Percentiles rank a stretch among this genome's conserved stretches.
Conservation (phyloP, 2,113 vertebrate genomes). For the Arizona elegans region DNA sequence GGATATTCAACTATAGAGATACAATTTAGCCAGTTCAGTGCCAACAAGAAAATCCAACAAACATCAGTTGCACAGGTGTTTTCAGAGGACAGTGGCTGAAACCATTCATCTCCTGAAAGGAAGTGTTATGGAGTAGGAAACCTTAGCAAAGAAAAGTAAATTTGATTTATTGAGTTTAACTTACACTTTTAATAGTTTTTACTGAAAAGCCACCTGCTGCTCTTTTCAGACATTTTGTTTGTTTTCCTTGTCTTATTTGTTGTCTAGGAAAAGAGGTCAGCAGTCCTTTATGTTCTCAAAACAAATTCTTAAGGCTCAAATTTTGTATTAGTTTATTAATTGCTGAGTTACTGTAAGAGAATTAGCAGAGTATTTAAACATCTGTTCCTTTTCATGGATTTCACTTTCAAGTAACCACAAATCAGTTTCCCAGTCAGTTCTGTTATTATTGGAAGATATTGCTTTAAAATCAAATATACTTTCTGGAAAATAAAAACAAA, state of each 20-base stretch:
- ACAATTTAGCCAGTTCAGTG: constrained; percentile 3
- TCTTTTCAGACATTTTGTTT: constrained; percentile 41
- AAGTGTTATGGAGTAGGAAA: constrained; percentile 28
- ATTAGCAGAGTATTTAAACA: constrained; percentile 18
- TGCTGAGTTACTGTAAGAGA: constrained; percentile 6
- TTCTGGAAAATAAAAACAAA: not conserved
- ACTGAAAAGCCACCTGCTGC: constrained; percentile 61
- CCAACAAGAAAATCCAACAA: constrained; percentile 30
- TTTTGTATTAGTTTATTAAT: constrained; percentile 50
- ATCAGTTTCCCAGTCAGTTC: constrained; percentile 39
- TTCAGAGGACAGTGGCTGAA: constrained; percentile 20
- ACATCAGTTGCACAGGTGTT: constrained; percentile 8
- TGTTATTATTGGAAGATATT: constrained; percentile 18
- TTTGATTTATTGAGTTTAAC: constrained; percentile 52
- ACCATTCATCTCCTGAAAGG: constrained; percentile 31
- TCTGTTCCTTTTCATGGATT: constrained; percentile 34
- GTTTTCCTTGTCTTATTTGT: constrained; percentile 49
- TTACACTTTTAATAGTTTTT: constrained; percentile 56
- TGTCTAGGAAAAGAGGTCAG: constrained; percentile 42
- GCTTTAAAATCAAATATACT: constrained; percentile 36
- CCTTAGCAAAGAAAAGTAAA: constrained; percentile 53
- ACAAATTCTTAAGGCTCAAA: constrained; percentile 35
- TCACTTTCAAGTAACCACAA: constrained; percentile 10
- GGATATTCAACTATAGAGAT: constrained; percentile 33
- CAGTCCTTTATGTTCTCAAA: constrained; percentile 41